phyloP scores from a whole-genome alignment of 2,888 invertebrate species.

The Chesias legatella region DNA sequence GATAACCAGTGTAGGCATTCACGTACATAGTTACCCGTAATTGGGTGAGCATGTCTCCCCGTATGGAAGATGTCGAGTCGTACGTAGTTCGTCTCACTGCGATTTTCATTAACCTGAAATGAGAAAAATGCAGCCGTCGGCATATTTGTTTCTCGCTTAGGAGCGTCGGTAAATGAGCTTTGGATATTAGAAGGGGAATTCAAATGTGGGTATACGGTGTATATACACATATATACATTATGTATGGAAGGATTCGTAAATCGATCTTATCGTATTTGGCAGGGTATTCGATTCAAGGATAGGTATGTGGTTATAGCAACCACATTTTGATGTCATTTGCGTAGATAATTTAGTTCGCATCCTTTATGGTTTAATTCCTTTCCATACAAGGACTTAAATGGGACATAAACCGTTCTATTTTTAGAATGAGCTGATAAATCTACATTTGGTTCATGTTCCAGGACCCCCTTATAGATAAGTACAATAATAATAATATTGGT shows the following conservation, averaged over 20 bases:
- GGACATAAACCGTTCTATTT: too few relatives aligned
- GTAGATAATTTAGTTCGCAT: too few relatives aligned
- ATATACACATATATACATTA: too few relatives aligned
- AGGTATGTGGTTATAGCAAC: constrained; percentile 4
- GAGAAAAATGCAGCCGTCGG: constrained; percentile 60
- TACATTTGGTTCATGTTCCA: too few relatives aligned
- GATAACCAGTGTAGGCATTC: constrained; percentile 36
- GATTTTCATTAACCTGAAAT: constrained; percentile 74
- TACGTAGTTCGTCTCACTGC: constrained; percentile 37
- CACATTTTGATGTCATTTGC: too few relatives aligned
- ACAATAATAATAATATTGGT: too few relatives aligned
- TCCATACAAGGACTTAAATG: too few relatives aligned
- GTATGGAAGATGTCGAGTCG: constrained; percentile 45
- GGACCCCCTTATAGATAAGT: too few relatives aligned
- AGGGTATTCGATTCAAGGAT: constrained; percentile 1
- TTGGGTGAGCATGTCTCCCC: constrained; percentile 55
- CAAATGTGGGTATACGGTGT: neutral
- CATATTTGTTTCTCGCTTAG: constrained; percentile 39
- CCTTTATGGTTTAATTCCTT: too few relatives aligned
- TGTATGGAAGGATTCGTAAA: neutral
- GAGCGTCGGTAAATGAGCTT: constrained; percentile 20
- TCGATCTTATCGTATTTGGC: constrained; percentile 6
- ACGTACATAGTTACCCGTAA: constrained; percentile 37
- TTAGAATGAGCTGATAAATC: too few relatives aligned
- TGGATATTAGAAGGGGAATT: constrained; percentile 22